A percentile compares a stretch with the other conserved stretches of the same genome.
Conservation (phyloP, 2,888 invertebrate genomes). For the Drosophila emarginata region DNA sequence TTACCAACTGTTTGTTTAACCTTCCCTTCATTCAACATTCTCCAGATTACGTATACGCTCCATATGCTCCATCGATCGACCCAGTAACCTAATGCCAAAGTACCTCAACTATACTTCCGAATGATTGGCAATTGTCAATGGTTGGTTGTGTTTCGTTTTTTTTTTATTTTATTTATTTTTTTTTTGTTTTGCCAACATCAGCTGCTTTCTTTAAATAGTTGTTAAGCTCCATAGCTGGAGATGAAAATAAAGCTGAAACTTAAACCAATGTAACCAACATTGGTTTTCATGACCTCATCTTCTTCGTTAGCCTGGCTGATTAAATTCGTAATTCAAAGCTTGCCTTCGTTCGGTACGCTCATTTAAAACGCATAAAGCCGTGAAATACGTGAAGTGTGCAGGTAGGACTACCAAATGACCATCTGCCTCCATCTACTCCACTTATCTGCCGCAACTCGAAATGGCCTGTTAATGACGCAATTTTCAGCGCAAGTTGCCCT, state of each 20-base stretch:
- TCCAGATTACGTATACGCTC: slow-evolving; percentile 39
- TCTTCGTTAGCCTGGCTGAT: slow-evolving; percentile 37
- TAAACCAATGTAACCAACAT: slow-evolving; percentile 25
- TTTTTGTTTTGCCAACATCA: not conserved
- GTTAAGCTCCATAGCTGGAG: slow-evolving; percentile 33
- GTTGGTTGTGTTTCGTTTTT: not conserved
- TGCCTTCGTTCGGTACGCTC: slow-evolving; percentile 38
- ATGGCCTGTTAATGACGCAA: slow-evolving; percentile 78
- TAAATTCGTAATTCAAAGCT: slow-evolving; percentile 57
- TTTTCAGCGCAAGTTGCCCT: slow-evolving; percentile 57
- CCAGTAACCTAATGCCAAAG: slow-evolving; percentile 11
- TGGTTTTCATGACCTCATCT: slow-evolving; percentile 44
- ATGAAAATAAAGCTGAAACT: not conserved
- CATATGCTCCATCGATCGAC: slow-evolving; percentile 22
- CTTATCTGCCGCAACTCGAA: slow-evolving; percentile 53
- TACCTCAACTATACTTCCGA: not conserved
- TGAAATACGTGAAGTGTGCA: slow-evolving; percentile 51
- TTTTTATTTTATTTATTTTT: not conserved
- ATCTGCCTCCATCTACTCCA: slow-evolving; percentile 22
- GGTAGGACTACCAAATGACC: slow-evolving; percentile 53
- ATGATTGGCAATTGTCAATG: slow-evolving; percentile 7
- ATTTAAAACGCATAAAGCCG: slow-evolving; percentile 60
- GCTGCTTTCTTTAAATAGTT: slow-evolving; percentile 39
- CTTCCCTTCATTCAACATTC: slow-evolving; percentile 9
- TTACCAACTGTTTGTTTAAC: slow-evolving; percentile 11